Percentiles rank a stretch among this genome's conserved stretches.
Conservation (phyloP, 2,113 vertebrate species). For the Catharus bicknelli region DNA sequence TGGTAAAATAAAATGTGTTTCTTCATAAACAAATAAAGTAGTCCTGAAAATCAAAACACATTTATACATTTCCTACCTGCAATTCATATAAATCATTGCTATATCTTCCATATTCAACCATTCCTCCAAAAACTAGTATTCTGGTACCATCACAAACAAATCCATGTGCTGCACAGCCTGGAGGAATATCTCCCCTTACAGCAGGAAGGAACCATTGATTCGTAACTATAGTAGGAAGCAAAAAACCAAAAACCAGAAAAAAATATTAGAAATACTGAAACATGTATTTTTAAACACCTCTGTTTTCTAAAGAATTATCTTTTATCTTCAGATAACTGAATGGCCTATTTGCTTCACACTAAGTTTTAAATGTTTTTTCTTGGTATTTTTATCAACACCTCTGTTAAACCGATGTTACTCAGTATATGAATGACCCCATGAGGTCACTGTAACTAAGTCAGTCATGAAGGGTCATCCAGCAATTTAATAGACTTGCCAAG, state of each 20-base stretch:
- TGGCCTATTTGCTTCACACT: not conserved
- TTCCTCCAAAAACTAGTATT: constrained; percentile 94
- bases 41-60: not conserved
- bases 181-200: constrained; percentile 96
- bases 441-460: not conserved
- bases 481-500: not conserved
- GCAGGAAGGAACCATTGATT: constrained; percentile 98
- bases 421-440: not conserved
- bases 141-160: constrained; percentile 94
- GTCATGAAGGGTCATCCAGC: not conserved
- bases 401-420: not conserved
- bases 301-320: not conserved
- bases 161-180: constrained; percentile 95
- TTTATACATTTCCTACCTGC: constrained; percentile 80
- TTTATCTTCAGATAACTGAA: not conserved
- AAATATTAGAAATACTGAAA: not conserved
- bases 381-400: not conserved
- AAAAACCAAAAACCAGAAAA: not conserved
- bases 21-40: not conserved
- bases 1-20: not conserved
- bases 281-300: not conserved
- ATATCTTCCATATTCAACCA: constrained; percentile 98
- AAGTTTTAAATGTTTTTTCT: not conserved
- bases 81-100: constrained; percentile 94
- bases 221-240: constrained; percentile 77